Conservation (phyloP, 2,888 invertebrate species). For the Cataglyphis livida region DNA sequence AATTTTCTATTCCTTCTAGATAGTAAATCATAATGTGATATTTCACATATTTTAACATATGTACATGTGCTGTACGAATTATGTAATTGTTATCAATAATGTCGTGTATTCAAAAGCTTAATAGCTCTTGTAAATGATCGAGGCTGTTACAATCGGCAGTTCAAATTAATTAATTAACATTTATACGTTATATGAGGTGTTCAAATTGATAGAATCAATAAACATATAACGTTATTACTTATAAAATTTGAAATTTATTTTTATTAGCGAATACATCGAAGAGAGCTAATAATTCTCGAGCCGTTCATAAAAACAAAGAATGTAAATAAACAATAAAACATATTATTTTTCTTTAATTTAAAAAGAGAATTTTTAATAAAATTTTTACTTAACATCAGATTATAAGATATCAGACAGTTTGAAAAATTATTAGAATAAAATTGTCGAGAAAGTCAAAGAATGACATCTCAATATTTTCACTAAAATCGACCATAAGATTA, state of each 20-base stretch:
- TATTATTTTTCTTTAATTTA: background rate
- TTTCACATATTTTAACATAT: background rate
- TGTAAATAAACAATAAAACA: slow-evolving; percentile 8
- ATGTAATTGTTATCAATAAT: background rate
- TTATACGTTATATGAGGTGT: background rate
- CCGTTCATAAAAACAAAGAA: background rate
- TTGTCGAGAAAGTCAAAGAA: background rate
- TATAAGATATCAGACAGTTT: background rate
- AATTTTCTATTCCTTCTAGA: background rate
- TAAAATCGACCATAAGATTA: background rate
- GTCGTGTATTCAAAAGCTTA: background rate
- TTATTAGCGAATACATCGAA: background rate
- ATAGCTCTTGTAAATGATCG: slow-evolving; percentile 10
- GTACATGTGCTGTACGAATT: background rate
- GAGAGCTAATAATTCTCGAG: background rate
- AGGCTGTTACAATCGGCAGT: slow-evolving; percentile 22
- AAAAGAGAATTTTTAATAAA: background rate
- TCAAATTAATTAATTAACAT: background rate
- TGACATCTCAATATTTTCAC: background rate
- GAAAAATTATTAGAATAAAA: background rate
- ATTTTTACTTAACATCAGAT: background rate
- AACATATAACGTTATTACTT: background rate
- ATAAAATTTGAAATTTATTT: background rate
- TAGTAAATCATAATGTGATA: background rate
- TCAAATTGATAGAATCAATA: slow-evolving; percentile 1